phyloP scores from a whole-genome alignment of 2,888 invertebrate species.

The Eristalinus sepulchralis region DNA sequence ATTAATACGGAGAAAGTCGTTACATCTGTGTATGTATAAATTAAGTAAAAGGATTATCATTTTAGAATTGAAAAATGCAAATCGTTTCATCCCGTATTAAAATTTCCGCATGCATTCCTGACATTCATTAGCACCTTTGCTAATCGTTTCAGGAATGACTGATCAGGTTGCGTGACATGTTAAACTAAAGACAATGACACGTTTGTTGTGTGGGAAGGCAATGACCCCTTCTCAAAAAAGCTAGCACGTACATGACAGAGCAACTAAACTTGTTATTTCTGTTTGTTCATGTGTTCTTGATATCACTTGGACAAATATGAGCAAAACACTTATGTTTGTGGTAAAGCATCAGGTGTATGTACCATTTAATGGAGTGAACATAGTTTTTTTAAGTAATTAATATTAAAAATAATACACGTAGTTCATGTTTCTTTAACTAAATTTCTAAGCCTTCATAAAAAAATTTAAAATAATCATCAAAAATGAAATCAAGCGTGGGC shows the following conservation, averaged over 20 bases:
- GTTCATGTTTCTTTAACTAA: no score
- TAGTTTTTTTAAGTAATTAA: no score
- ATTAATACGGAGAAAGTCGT: slow-evolving; percentile 15
- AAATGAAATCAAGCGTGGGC: no score
- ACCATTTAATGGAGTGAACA: background rate
- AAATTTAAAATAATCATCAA: no score
- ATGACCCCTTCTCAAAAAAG: slow-evolving; percentile 24
- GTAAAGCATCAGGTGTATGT: background rate
- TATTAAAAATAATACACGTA: no score
- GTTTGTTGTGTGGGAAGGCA: slow-evolving; percentile 4
- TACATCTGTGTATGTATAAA: slow-evolving; percentile 3
- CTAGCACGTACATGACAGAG: background rate
- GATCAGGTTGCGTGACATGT: slow-evolving; percentile 18
- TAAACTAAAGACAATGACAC: slow-evolving; percentile 26
- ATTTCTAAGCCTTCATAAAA: no score
- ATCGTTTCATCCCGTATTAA: background rate
- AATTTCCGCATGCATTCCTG: slow-evolving; percentile 23
- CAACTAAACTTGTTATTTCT: background rate
- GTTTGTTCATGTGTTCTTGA: background rate
- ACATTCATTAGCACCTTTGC: slow-evolving; percentile 41
- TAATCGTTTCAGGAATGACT: slow-evolving; percentile 23
- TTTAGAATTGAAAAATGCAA: background rate
- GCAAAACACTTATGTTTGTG: background rate
- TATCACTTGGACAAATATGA: background rate
- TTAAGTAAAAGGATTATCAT: background rate